Conservation (phyloP, 2,797 vertebrate species). For the Phalloptychus januarius region DNA sequence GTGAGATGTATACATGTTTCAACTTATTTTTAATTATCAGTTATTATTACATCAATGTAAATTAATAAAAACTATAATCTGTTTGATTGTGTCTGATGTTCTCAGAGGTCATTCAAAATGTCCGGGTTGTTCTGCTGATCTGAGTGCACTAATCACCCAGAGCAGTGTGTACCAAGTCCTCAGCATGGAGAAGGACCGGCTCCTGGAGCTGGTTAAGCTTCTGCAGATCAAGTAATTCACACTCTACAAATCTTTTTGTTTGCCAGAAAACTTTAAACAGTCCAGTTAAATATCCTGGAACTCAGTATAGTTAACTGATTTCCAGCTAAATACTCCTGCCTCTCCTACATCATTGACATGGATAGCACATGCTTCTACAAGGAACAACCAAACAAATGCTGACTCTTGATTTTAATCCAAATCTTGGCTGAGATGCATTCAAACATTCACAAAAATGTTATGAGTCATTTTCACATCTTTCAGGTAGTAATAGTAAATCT, state of each 20-base stretch:
- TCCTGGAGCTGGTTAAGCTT: slow-evolving; percentile 78
- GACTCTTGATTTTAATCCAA: slow-evolving; percentile 3
- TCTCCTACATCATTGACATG: neutral
- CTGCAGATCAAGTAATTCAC: slow-evolving; percentile 65
- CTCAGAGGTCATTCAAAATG: slow-evolving; percentile 26
- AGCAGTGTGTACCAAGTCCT: slow-evolving; percentile 76
- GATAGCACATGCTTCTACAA: neutral
- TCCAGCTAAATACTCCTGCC: neutral
- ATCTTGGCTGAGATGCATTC: neutral
- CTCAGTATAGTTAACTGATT: neutral
- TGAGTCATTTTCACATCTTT: neutral
- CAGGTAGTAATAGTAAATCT: neutral
- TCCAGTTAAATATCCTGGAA: too few species aligned
- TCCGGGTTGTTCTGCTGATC: slow-evolving; percentile 54
- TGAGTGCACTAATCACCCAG: slow-evolving; percentile 73
- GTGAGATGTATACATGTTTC: slow-evolving; percentile 18
- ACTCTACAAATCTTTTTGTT: neutral
- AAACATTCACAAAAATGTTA: neutral
- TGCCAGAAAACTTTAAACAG: neutral
- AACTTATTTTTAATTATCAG: neutral
- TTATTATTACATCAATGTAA: neutral
- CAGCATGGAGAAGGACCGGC: slow-evolving; percentile 79
- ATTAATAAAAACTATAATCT: neutral
- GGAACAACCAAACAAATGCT: neutral
- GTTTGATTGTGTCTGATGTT: neutral